phyloP scores from a whole-genome alignment of 2,797 vertebrate genomes.

The Gallinago stenura region DNA sequence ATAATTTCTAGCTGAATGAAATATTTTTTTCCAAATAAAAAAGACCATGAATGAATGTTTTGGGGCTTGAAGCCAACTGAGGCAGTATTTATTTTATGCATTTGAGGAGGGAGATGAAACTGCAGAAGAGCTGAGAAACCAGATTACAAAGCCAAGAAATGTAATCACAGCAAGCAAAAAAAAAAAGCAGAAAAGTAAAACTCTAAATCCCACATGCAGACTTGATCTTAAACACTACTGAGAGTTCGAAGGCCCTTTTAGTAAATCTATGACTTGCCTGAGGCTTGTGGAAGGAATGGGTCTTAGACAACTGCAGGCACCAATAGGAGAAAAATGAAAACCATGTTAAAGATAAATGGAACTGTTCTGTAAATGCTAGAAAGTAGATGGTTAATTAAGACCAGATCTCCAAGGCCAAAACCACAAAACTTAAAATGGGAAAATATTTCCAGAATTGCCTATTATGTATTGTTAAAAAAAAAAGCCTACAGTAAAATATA shows the following conservation, averaged over 20 bases:
- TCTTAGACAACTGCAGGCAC: conserved; percentile 77
- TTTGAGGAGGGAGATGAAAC: conserved; percentile 47
- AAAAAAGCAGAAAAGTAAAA: neutral
- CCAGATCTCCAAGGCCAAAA: conserved; percentile 80
- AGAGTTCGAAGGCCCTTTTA: conserved; percentile 63
- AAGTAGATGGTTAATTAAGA: conserved; percentile 84
- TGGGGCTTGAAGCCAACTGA: conserved; percentile 17
- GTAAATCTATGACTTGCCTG: conserved; percentile 77
- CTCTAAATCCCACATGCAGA: conserved; percentile 63
- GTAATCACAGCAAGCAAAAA: conserved; percentile 34
- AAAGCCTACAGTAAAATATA: conserved; percentile 77
- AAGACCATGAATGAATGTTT: conserved; percentile 46
- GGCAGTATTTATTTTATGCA: conserved; percentile 47
- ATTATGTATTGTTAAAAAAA: conserved; percentile 80
- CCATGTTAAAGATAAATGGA: conserved; percentile 84
- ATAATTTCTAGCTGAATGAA: conserved; percentile 57
- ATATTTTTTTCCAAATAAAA: neutral
- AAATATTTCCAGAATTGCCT: conserved; percentile 85
- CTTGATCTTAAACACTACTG: conserved; percentile 71
- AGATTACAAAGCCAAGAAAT: conserved; percentile 71
- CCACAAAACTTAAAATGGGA: conserved; percentile 84
- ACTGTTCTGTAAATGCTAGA: conserved; percentile 80
- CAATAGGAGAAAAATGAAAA: conserved; percentile 83
- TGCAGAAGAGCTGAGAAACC: conserved; percentile 65
- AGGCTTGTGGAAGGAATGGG: conserved; percentile 76